Base-by-base conservation (phyloP, 2,113 vertebrate genomes). In the Tamias sibiricus region DNA sequence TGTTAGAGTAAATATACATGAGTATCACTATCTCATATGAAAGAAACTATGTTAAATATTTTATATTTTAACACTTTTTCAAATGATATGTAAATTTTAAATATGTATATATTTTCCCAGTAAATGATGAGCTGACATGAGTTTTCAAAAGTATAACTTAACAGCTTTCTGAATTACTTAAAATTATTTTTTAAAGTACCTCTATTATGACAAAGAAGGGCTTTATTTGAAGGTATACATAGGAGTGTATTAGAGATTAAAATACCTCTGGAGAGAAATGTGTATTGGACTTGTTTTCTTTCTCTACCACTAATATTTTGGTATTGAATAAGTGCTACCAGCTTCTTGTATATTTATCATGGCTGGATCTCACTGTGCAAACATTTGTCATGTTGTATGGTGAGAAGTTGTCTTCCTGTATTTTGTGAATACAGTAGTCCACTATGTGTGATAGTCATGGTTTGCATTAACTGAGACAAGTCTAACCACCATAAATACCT, bases 391-490 rank as follows among this genome's bases (percentile, higher is more conserved):
- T 68, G 40, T 49, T 87, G 47, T 75, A 37, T 13, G 0, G 16
- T 81, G 75, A 87, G 17, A 74, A 57, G 76, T 0, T 0, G 9
- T 85, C 71, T 81, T 97, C n/a, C 10, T 69, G n/a, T 77, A 80
- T 30, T 85, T 92, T 97, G 35, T 68, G 68, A 94, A 20, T 47
- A 87, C 47, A 92, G 22, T 26, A 32, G 12, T 30, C 22, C 5
- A 30, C 24, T 74, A n/a, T 57, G 54, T 57, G 49, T 83, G 69
- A 88, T 84, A 97, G 85, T 93, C 32, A 22, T 88, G 80, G 87
- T 95, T 97, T 97, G 84, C 97, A 98, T 97, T 97, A 95, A 96
- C 95, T 96, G 83, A 64, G 90, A 98, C 91, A 98, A 97, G 84
- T 49, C 42, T 94, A 97, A 97, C 85, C 96, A 84, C 72, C 95